phyloP scores from a whole-genome alignment of 2,113 vertebrate genomes.

The Nothobranchius kuhntae region DNA sequence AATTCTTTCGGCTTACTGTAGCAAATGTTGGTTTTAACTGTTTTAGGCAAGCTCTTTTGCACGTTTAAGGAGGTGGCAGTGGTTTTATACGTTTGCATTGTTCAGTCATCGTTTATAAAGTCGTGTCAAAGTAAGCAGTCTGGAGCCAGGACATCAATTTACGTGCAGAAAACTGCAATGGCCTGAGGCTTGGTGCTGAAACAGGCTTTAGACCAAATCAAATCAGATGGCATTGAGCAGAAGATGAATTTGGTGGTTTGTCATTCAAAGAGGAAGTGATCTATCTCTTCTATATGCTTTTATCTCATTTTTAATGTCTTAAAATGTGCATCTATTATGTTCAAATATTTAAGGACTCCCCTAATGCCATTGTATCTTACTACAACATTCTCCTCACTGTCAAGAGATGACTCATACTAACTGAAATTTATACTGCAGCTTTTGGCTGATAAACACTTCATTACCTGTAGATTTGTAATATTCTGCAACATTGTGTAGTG shows the following conservation, averaged over 20 bases:
- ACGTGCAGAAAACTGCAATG: constrained; percentile 22
- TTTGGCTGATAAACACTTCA: not conserved
- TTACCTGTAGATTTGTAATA: not conserved
- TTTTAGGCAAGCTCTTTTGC: not conserved
- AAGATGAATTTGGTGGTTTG: constrained; percentile 52
- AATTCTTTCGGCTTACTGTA: not conserved
- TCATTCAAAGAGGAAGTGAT: constrained; percentile 64
- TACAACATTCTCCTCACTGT: not conserved
- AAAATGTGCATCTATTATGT: constrained; percentile 25
- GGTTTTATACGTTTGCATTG: not conserved
- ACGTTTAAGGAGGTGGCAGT: no score
- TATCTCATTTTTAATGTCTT: constrained; percentile 59
- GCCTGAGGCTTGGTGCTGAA: constrained; percentile 60
- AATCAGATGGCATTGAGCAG: constrained; percentile 59
- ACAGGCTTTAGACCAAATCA: constrained; percentile 50
- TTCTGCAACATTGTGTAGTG: not conserved
- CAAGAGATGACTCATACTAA: not conserved
- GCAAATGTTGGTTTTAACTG: not conserved
- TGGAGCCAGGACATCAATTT: constrained; percentile 21
- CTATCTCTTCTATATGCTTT: constrained; percentile 43
- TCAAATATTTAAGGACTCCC: constrained; percentile 48
- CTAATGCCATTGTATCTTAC: constrained; percentile 44
- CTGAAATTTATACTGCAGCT: not conserved
- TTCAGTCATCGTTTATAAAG: constrained; percentile 12
- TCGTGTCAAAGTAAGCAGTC: constrained; percentile 14